These are phyloP conservation scores for Oegoconia quadripuncta DNA, from an alignment of 2,888 invertebrate genomes.

Conservation along the genomic window DNA sequence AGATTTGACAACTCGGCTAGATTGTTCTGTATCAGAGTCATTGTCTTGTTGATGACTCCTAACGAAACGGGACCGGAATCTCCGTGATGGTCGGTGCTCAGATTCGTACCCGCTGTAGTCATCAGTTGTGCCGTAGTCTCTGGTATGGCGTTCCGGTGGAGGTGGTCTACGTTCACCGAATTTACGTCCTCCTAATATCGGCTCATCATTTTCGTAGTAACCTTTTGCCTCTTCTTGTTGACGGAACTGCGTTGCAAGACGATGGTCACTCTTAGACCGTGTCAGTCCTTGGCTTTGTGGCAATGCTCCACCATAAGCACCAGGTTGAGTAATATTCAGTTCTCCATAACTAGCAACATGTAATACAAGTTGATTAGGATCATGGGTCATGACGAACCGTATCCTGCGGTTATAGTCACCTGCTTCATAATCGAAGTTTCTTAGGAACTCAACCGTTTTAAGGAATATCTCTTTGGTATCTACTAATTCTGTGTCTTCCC, in stretches of 20 bases:
- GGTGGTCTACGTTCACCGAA: constrained; percentile 85
- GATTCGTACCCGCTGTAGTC: constrained; percentile 86
- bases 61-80: constrained; percentile 86
- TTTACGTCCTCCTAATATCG: constrained; percentile 85
- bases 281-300: constrained; percentile 87
- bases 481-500: constrained; percentile 95
- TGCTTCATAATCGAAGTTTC: constrained; percentile 96
- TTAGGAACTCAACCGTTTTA: constrained; percentile 96
- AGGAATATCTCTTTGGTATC: constrained; percentile 97
- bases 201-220: constrained; percentile 83
- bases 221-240: constrained; percentile 88
- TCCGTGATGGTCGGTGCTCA: constrained; percentile 80
- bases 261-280: constrained; percentile 95
- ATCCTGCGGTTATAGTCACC: constrained; percentile 92
- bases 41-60: constrained; percentile 84
- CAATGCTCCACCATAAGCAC: constrained; percentile 79
- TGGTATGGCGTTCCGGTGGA: constrained; percentile 72
- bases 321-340: constrained; percentile 86
- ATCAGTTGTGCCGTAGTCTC: constrained; percentile 80
- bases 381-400: constrained; percentile 92
- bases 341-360: constrained; percentile 95
- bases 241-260: constrained; percentile 92
- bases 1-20: constrained; percentile 82
- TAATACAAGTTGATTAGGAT: constrained; percentile 93
- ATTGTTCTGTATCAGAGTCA: constrained; percentile 86